phyloP scores from a whole-genome alignment of 2,797 vertebrate genomes.

The Argya squamiceps region DNA sequence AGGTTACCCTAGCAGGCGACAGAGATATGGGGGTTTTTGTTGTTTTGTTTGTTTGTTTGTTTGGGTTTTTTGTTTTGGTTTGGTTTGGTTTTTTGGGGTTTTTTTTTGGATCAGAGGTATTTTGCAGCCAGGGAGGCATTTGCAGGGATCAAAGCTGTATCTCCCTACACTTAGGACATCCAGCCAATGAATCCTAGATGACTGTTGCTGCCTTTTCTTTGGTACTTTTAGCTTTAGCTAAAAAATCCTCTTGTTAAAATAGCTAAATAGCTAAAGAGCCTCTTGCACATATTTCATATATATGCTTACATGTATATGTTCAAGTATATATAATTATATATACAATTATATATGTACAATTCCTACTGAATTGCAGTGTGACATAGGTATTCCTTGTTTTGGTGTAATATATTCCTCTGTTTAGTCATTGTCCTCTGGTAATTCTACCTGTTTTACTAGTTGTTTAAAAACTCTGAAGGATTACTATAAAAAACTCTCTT shows the following conservation, averaged over 20 bases:
- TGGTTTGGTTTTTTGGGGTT: too few species aligned
- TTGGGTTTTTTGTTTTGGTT: too few species aligned
- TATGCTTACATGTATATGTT: neutral
- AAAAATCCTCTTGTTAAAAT: too few species aligned
- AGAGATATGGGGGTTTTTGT: neutral
- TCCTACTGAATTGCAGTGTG: neutral
- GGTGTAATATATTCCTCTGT: neutral
- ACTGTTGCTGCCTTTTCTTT: neutral
- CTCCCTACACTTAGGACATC: neutral
- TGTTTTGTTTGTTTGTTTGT: too few species aligned
- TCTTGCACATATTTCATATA: neutral
- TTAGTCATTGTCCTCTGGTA: neutral
- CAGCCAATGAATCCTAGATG: neutral
- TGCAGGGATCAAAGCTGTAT: neutral
- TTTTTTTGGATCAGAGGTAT: neutral
- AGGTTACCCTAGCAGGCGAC: neutral
- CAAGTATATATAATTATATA: neutral
- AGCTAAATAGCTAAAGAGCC: too few species aligned
- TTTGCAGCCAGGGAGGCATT: neutral
- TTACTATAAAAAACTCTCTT: neutral
- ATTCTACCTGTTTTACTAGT: neutral
- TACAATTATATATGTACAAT: neutral
- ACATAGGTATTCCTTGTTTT: neutral
- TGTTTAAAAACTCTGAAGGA: neutral
- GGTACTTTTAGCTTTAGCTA: neutral